Percentiles rank a stretch among this genome's conserved stretches.
Conservation (phyloP, 2,888 invertebrate genomes). For the Melanostoma scalare region DNA sequence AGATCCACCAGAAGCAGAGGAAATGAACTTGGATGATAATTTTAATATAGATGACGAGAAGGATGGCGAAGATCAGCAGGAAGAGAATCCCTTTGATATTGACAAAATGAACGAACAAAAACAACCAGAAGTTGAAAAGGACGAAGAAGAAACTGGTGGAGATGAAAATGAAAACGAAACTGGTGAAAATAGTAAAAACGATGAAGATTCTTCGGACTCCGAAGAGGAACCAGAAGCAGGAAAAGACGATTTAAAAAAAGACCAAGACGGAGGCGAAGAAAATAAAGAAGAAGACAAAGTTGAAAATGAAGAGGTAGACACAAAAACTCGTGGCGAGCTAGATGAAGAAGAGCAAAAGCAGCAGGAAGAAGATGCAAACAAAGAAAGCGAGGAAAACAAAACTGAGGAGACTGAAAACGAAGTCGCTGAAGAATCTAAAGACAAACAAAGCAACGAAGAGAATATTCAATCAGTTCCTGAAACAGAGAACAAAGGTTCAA, state of each 20-base stretch:
- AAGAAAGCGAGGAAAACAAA: conserved; percentile 83
- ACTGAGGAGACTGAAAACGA: conserved; percentile 82
- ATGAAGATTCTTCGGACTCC: conserved; percentile 76
- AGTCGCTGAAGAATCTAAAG: conserved; percentile 79
- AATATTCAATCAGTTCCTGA: conserved; percentile 81
- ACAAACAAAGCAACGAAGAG: conserved; percentile 80
- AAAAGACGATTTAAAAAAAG: conserved; percentile 79
- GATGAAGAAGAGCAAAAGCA: conserved; percentile 75
- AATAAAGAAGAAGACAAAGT: conserved; percentile 78
- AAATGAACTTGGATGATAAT: conserved; percentile 94
- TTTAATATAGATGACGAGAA: conserved; percentile 90
- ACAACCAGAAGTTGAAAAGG: conserved; percentile 79
- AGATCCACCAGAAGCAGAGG: conserved; percentile 91
- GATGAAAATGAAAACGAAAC: conserved; percentile 82
- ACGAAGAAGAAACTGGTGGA: conserved; percentile 78
- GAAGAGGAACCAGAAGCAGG: conserved; percentile 61
- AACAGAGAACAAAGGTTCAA: conserved; percentile 79
- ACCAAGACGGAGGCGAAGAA: conserved; percentile 85
- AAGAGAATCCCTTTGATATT: conserved; percentile 93
- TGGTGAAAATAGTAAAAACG: conserved; percentile 79
- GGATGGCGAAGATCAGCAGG: conserved; percentile 84
- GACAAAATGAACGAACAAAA: conserved; percentile 88
- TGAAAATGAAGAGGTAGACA: conserved; percentile 82
- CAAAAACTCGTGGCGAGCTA: conserved; percentile 81
- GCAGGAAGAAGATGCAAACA: conserved; percentile 86